Base-by-base conservation (phyloP, 2,888 invertebrate genomes). In the Hydropsyche betteni region DNA sequence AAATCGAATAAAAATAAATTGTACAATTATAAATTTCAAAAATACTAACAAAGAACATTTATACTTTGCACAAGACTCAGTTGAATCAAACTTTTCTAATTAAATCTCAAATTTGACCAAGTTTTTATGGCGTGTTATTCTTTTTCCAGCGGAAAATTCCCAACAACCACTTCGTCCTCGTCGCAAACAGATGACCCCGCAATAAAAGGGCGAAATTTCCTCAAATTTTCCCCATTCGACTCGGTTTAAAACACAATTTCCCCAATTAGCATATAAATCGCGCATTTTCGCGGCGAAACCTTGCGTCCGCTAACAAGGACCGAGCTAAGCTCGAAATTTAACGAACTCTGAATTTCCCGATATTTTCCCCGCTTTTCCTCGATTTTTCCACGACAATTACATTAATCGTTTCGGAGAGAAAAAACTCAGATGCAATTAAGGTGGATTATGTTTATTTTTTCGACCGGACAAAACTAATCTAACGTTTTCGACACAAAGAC, bases 191-290 rank as follows among this genome's bases (percentile, higher is more conserved):
- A 58, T 58, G 16, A 58, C 58, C 58, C 16, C 58, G 58, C 24
- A 58, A 58, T 58, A 58, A 58, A 58, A 24, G 16, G 16, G 24
- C 16, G 24, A 8, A 58, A 58, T 24, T 14, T 58, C 16, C 16
- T 14, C 16, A 8, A 58, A 58, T 24, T 58, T 58, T 24, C 24
- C 58, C 58, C 58, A 58, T 58, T 58, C 58, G 24, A 14, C 24
- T 33, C 10, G 64, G 64, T 8, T 36, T 64, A 36, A 64, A 36
- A 64, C 64, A 36, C 64, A 64, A 64, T 64, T 64, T 64, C 34
- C n/a, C 36, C 64, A 64, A 64, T 64, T 64, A 64, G 64, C 64
- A 64, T 64, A 64, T 64, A 64, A 64, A 64, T 64, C 64, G 64
- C 34, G 64, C 6, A 64, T 33, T 64, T 64, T 36, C 64, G n/a